Percentiles rank a stretch among this genome's conserved stretches.
Evolutionary conservation across 2,797 vertebrate genomes (phyloP).

Genomic region (Gouania willdenowi): DNA sequence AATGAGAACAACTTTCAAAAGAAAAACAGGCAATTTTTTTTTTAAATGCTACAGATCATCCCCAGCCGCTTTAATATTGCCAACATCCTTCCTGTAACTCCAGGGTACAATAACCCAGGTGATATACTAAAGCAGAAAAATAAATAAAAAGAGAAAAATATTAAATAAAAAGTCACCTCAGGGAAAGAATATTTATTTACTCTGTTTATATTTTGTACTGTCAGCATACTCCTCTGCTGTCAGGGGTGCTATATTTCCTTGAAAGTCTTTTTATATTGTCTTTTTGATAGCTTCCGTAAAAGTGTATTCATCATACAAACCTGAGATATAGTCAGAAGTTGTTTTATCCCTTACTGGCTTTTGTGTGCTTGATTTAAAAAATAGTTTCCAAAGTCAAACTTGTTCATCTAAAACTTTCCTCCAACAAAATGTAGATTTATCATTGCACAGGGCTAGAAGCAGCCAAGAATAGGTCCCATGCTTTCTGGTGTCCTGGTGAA

Average conservation of each 20-base stretch:
- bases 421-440: conserved; percentile 28
- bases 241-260: conserved; percentile 27
- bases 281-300: conserved; percentile 19
- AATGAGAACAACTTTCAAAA: no score
- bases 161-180: conserved; percentile 28
- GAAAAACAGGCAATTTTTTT: no score
- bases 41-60: no score
- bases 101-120: conserved; percentile 45
- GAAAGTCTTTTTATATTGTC: background rate
- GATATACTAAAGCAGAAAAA: conserved; percentile 32
- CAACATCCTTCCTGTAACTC: conserved; percentile 46
- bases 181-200: conserved; percentile 50
- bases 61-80: conserved; percentile 53
- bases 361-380: conserved; percentile 12
- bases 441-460: conserved; percentile 37
- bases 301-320: conserved; percentile 2
- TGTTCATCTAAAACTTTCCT: conserved; percentile 19
- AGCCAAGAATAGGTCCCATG: conserved; percentile 58
- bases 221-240: conserved; percentile 30
- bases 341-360: no score
- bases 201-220: conserved; percentile 39
- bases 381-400: background rate
- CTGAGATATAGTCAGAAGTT: background rate
- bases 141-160: conserved; percentile 56
- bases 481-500: conserved; percentile 36